A percentile compares a stretch with the other conserved stretches of the same genome.
Evolutionary conservation across 2,797 vertebrate species (phyloP).

Genomic region (Neomorphus geoffroyi): DNA sequence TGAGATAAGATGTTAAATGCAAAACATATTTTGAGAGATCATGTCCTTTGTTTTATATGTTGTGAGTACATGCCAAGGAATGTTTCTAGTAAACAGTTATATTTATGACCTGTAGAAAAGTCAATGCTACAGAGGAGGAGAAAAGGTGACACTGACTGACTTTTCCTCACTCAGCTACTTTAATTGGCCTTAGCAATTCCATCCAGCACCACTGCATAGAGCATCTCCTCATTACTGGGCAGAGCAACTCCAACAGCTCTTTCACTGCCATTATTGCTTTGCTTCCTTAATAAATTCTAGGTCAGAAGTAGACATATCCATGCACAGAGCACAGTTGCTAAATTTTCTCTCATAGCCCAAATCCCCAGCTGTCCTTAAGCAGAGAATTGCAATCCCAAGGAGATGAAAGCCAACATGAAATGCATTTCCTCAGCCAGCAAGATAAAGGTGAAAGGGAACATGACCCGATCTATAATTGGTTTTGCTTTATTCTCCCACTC

Average conservation of each 20-base stretch:
- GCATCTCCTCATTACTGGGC: slow-evolving; percentile 19
- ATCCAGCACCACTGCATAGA: neutral
- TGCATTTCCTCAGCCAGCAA: neutral
- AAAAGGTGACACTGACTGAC: neutral
- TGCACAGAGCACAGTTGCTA: neutral
- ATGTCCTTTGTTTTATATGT: neutral
- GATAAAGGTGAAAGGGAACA: neutral
- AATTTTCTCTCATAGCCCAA: neutral
- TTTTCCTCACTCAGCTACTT: neutral
- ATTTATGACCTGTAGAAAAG: neutral
- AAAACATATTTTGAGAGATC: neutral
- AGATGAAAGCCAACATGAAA: slow-evolving; percentile 17
- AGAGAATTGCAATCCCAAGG: neutral
- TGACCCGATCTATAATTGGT: neutral
- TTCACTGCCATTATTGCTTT: slow-evolving; percentile 5
- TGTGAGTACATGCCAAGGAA: neutral
- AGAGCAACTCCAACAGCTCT: neutral
- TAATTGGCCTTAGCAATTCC: neutral
- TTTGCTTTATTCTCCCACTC: neutral
- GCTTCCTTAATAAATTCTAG: slow-evolving; percentile 22
- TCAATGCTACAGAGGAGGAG: neutral
- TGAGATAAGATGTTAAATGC: accelerated
- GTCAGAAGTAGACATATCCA: neutral
- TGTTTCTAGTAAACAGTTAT: neutral
- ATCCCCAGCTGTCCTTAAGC: neutral